Conservation (phyloP, 2,888 invertebrate species). For the Nymphalis urticae region DNA sequence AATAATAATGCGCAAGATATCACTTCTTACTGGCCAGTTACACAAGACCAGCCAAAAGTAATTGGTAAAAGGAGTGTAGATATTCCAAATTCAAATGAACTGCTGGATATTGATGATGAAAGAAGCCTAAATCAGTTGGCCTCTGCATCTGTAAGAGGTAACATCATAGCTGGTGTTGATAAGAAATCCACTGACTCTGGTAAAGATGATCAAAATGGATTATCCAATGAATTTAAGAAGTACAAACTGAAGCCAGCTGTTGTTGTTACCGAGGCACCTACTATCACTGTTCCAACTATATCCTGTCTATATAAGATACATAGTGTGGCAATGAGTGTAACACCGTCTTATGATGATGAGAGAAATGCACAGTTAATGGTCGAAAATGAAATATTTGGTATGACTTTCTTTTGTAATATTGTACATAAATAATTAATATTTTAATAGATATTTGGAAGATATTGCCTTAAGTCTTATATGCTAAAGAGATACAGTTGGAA, state of each 20-base stretch:
- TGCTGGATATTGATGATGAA: slow-evolving; percentile 47
- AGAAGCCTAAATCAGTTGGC: slow-evolving; percentile 49
- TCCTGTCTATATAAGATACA: slow-evolving; percentile 70
- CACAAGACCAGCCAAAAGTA: slow-evolving; percentile 52
- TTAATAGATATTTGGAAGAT: too few relatives aligned
- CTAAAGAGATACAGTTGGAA: too few relatives aligned
- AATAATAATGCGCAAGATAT: slow-evolving; percentile 49
- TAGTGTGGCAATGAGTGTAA: slow-evolving; percentile 64
- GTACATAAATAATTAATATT: too few relatives aligned
- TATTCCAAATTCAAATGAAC: slow-evolving; percentile 57
- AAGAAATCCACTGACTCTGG: slow-evolving; percentile 46
- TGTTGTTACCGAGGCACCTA: slow-evolving; percentile 51
- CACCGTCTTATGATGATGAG: slow-evolving; percentile 67
- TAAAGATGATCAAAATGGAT: slow-evolving; percentile 57
- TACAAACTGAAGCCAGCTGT: slow-evolving; percentile 57
- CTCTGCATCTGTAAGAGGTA: slow-evolving; percentile 48
- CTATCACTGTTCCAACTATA: slow-evolving; percentile 58
- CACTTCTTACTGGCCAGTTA: slow-evolving; percentile 50
- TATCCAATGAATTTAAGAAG: slow-evolving; percentile 52
- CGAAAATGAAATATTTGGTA: slow-evolving; percentile 68
- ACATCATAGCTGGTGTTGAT: slow-evolving; percentile 52
- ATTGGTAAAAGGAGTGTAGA: slow-evolving; percentile 61
- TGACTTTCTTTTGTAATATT: slow-evolving; percentile 31
- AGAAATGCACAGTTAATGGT: slow-evolving; percentile 61
- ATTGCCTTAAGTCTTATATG: too few relatives aligned